Percentiles rank a stretch among this genome's conserved stretches.
Conservation (phyloP, 2,113 vertebrate species). For the Campylomormyrus numenius region DNA sequence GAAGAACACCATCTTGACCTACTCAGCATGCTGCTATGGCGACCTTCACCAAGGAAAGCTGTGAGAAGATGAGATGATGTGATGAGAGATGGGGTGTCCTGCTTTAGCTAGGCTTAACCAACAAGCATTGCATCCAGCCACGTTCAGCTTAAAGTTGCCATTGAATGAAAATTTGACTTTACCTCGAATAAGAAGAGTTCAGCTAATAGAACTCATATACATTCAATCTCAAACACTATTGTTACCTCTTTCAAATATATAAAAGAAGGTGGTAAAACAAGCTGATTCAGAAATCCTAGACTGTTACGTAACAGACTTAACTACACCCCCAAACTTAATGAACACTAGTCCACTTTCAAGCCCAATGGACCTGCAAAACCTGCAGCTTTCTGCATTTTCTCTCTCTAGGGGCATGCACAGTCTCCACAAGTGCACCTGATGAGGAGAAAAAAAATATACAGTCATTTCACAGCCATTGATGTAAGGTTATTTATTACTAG, state of each 20-base stretch:
- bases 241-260: neutral
- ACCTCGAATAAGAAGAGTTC: neutral
- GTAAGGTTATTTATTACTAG: neutral
- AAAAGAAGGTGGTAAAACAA: neutral
- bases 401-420: neutral
- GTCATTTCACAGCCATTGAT: neutral
- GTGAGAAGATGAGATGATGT: neutral
- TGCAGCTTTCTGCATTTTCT: neutral
- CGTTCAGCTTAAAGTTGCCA: neutral
- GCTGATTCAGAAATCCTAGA: neutral
- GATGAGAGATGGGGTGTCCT: neutral
- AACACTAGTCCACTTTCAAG: neutral
- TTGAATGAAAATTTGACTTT: neutral
- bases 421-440: neutral
- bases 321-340: neutral
- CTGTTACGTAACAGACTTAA: neutral
- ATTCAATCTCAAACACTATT: neutral
- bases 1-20: neutral
- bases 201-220: neutral
- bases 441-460: neutral
- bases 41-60: neutral
- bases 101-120: neutral
- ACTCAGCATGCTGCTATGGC: neutral
- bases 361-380: neutral
- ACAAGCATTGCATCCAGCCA: neutral